phyloP scores from a whole-genome alignment of 2,113 vertebrate species.

The Varanus komodoensis region DNA sequence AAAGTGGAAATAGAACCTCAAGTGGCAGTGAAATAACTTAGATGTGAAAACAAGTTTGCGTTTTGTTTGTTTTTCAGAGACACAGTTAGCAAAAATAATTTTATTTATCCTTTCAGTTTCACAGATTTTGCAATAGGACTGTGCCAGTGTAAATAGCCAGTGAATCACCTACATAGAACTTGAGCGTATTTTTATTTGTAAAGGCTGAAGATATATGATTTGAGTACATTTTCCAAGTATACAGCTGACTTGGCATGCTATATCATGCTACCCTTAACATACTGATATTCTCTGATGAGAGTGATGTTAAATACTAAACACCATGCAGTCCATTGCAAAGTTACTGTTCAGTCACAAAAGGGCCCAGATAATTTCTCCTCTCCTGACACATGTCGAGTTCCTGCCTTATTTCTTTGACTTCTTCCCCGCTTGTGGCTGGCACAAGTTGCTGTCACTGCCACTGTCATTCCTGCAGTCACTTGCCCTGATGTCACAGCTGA shows the following conservation, averaged over 20 bases:
- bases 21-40: neutral
- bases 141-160: neutral
- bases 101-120: neutral
- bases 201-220: constrained; percentile 8
- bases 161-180: neutral
- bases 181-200: neutral
- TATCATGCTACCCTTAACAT: neutral
- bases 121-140: neutral
- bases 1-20: no score
- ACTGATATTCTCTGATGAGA: neutral
- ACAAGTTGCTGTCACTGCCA: neutral
- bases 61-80: neutral
- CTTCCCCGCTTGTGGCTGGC: neutral
- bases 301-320: fast-evolving
- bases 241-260: neutral
- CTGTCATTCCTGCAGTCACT: neutral
- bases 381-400: neutral
- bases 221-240: neutral
- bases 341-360: neutral
- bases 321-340: neutral
- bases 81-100: neutral
- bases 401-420: neutral
- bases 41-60: neutral
- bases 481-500: neutral
- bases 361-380: neutral